Evolutionary conservation across 1,140 invertebrate genomes (phyloP), one percentile per base, ranked within the genome.

Genomic region (Heliconius hermathena): DNA sequence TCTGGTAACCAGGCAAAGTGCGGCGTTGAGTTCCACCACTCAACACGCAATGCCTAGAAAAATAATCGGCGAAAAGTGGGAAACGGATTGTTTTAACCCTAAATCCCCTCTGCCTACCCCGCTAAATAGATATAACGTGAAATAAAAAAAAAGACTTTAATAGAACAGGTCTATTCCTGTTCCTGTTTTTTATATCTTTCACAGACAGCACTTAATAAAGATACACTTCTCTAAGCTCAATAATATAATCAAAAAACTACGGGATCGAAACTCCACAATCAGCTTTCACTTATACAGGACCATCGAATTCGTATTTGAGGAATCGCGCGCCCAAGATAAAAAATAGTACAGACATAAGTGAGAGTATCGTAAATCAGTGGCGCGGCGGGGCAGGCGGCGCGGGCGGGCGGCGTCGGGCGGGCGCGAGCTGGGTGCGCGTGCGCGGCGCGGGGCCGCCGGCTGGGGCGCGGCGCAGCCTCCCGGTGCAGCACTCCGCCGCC

Each of bases 401-500:
- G 54, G 54, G 81, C 83, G 82, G 87, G 84, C 83, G 57, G 57
- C 57, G 57, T 66, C 57, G 22, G 85, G 81, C 84, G 81, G 52
- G 78, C 41, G 66, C 73, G 81, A 77, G 85, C 83, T 80, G 81
- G 79, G 78, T 73, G 83, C 83, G 87, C 79, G 85, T 87, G 88
- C 83, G 84, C 82, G 85, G 83, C 76, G 78, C 54, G 52, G 79
- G 73, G 73, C 77, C 80, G 79, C 81, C 41, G 79, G 81, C 36
- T 80, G 82, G 87, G 83, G 83, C 79, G 84, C 89, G 87, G 90
- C 90, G 90, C 90, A 90, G 90, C 89, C 90, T 91, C 90, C 90
- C 81, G 87, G 86, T 88, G 85, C 89, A 91, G 90, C 90, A 93
- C 90, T 91, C 91, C 90, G 88, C 90, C 88, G 88, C 87, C 90